Percentiles rank a stretch among this genome's conserved stretches.
Conservation (phyloP, 2,797 vertebrate species). For the Fistularia commersonii region DNA sequence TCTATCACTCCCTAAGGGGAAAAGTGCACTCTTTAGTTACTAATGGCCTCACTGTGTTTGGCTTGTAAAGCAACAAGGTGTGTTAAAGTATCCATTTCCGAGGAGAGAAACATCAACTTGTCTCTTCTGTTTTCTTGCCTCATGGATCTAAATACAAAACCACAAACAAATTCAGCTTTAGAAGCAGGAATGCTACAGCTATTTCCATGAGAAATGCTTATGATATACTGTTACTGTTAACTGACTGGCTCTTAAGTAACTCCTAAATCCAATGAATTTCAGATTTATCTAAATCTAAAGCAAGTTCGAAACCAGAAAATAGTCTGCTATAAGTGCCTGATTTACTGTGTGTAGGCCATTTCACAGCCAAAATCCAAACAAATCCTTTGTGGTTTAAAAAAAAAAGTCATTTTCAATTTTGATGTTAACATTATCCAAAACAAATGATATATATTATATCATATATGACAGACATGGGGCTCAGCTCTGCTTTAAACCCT, state of each 20-base stretch:
- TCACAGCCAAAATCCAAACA: background rate
- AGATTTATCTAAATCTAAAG: conserved; percentile 1
- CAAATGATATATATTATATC: too few relatives aligned
- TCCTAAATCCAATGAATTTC: conserved; percentile 2
- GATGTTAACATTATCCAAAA: background rate
- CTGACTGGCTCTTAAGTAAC: conserved; percentile 20
- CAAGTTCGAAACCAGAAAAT: conserved; percentile 3
- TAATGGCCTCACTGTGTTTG: conserved; percentile 54
- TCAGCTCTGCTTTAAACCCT: too few relatives aligned
- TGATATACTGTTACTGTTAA: too few relatives aligned
- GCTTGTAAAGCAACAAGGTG: conserved; percentile 52
- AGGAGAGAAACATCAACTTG: conserved; percentile 26
- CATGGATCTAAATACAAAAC: conserved; percentile 38
- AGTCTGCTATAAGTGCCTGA: background rate
- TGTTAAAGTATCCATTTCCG: conserved; percentile 34
- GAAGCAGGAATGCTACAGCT: conserved; percentile 7
- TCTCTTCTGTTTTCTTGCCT: conserved; percentile 26
- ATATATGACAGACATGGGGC: too few relatives aligned
- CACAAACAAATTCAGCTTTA: conserved; percentile 22
- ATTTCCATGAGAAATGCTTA: conserved; percentile 9
- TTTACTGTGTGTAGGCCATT: background rate
- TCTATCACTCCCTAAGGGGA: conserved; percentile 57
- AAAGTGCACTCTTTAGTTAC: conserved; percentile 49
- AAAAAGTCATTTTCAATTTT: background rate
- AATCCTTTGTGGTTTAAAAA: background rate